These are phyloP conservation scores for Agelaius phoeniceus DNA, from an alignment of 2,113 vertebrate genomes.

Conservation along the genomic window DNA sequence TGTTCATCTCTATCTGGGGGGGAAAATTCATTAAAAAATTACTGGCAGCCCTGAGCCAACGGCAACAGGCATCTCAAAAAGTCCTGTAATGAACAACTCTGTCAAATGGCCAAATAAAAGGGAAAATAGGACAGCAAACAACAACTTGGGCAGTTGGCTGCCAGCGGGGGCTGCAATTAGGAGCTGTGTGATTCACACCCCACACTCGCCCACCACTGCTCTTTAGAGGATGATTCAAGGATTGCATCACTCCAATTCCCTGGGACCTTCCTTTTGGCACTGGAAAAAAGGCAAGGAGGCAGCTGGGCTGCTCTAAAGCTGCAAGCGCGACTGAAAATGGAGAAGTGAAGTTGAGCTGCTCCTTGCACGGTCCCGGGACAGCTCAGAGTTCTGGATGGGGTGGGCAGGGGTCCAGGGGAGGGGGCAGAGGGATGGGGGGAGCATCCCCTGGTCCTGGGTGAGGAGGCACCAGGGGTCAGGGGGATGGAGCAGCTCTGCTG, in stretches of 20 bases:
- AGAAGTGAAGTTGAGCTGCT: neutral
- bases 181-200: neutral
- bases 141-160: neutral
- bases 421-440: neutral
- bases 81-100: neutral
- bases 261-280: neutral
- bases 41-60: neutral
- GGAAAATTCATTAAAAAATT: neutral
- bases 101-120: neutral
- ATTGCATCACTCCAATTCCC: neutral
- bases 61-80: neutral
- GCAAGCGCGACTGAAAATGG: neutral
- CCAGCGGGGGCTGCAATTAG: neutral
- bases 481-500: neutral
- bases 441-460: neutral
- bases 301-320: neutral
- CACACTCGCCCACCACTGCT: neutral
- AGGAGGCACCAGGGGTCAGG: too few relatives aligned
- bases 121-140: neutral
- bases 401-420: neutral
- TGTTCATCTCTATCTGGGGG: neutral
- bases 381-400: neutral
- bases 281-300: neutral
- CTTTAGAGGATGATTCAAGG: neutral
- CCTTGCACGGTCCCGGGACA: neutral